Conservation (phyloP, 1,140 invertebrate species). For the Venturia canescens region DNA sequence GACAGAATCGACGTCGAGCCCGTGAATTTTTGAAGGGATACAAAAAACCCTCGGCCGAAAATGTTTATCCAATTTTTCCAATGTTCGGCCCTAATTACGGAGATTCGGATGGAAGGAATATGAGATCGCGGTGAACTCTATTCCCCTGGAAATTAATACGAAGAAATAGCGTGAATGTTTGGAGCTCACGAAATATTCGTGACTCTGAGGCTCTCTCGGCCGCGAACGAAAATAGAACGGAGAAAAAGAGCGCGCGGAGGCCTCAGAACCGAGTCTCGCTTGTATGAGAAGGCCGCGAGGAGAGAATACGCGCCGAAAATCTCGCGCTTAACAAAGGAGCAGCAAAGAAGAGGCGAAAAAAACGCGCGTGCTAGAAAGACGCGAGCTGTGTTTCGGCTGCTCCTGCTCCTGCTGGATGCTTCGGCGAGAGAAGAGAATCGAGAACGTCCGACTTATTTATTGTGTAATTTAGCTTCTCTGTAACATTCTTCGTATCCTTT, state of each 20-base stretch:
- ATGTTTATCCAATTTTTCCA: no score
- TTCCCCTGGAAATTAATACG: not conserved
- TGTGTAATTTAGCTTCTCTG: constrained; percentile 55
- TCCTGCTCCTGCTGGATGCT: constrained; percentile 30
- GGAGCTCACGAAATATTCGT: not conserved
- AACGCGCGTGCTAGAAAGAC: constrained; percentile 13
- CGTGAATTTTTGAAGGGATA: no score
- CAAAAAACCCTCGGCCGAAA: no score
- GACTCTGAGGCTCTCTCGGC: not conserved
- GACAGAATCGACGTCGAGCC: no score
- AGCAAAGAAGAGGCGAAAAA: not conserved
- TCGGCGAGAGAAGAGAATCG: constrained; percentile 23
- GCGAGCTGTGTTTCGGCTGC: constrained; percentile 20
- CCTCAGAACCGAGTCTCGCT: not conserved
- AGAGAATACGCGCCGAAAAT: constrained; percentile 7
- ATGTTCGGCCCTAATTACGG: not conserved
- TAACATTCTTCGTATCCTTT: constrained; percentile 51
- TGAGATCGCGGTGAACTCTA: not conserved
- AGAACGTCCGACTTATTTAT: constrained; percentile 46
- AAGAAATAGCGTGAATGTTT: not conserved
- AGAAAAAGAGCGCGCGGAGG: not conserved
- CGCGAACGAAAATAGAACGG: not conserved
- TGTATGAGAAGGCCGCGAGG: not conserved
- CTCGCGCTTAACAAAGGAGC: constrained; percentile 33
- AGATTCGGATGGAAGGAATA: not conserved